Evolutionary conservation across 2,888 invertebrate genomes (phyloP).

Genomic region (Hartigia nigra): DNA sequence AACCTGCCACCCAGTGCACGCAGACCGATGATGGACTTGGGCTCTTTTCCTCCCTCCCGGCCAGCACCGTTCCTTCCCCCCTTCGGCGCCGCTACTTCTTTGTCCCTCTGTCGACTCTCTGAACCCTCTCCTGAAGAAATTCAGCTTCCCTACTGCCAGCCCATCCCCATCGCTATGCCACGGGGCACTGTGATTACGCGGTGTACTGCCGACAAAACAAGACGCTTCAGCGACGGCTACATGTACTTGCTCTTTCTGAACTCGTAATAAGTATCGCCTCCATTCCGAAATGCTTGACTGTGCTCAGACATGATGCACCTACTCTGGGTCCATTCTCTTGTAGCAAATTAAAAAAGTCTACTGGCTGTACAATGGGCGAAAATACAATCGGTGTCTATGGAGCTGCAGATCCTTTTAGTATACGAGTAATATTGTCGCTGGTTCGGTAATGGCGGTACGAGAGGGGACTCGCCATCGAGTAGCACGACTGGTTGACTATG

Average conservation of each 20-base stretch:
- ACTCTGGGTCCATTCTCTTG: too few relatives aligned
- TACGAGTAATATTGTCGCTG: background rate
- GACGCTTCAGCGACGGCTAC: slow-evolving; percentile 39
- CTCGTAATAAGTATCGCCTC: slow-evolving; percentile 40
- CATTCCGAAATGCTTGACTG: background rate
- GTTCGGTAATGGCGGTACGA: background rate
- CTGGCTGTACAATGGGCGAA: background rate
- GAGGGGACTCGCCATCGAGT: background rate
- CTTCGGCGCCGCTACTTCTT: background rate
- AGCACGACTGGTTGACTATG: slow-evolving; percentile 54
- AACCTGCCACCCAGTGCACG: slow-evolving; percentile 10
- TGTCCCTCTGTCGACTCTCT: background rate
- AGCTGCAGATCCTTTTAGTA: background rate
- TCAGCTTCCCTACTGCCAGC: slow-evolving; percentile 26
- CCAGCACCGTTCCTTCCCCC: slow-evolving; percentile 15
- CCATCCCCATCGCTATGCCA: slow-evolving; percentile 46
- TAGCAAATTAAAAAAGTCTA: too few relatives aligned
- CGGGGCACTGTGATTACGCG: slow-evolving; percentile 64
- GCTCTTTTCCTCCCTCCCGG: slow-evolving; percentile 11
- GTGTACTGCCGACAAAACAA: slow-evolving; percentile 60
- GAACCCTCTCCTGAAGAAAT: slow-evolving; percentile 31
- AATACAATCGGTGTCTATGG: background rate
- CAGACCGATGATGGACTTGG: background rate
- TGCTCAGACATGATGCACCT: background rate
- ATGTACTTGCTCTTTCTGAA: slow-evolving; percentile 23